Percentiles rank a stretch among this genome's conserved stretches.
These are phyloP conservation scores for Cinara cedri DNA, from an alignment of 2,888 invertebrate genomes.

Conservation along the genomic window DNA sequence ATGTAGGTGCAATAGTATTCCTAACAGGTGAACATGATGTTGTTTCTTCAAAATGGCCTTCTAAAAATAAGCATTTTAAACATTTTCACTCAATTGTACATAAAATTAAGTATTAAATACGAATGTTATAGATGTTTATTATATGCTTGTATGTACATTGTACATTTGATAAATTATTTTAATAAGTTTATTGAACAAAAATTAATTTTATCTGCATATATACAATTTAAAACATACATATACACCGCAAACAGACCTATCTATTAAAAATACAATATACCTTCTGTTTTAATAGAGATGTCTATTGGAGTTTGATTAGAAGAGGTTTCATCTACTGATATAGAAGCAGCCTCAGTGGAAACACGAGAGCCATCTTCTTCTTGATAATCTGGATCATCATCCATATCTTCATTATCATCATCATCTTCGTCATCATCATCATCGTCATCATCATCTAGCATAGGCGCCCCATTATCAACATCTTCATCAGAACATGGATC, in stretches of 20 bases:
- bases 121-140: no score
- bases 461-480: conserved; percentile 76
- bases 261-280: conserved; percentile 58
- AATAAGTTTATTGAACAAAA: no score
- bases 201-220: no score
- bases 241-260: background rate
- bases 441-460: conserved; percentile 69
- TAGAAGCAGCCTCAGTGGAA: conserved; percentile 55
- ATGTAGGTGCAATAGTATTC: conserved; percentile 16
- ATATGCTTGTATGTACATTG: no score
- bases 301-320: conserved; percentile 59
- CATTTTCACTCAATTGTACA: no score
- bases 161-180: no score
- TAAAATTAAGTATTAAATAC: no score
- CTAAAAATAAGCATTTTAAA: conserved; percentile 17
- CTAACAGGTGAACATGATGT: conserved; percentile 43
- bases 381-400: conserved; percentile 58
- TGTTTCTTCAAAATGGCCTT: conserved; percentile 40
- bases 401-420: conserved; percentile 58
- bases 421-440: conserved; percentile 58
- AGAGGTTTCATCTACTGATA: conserved; percentile 58
- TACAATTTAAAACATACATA: no score
- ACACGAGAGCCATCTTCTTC: conserved; percentile 59
- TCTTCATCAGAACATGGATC: conserved; percentile 65
- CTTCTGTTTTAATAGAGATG: conserved; percentile 59